phyloP scores from a whole-genome alignment of 2,113 vertebrate genomes.

The Mystacornis crossleyi region DNA sequence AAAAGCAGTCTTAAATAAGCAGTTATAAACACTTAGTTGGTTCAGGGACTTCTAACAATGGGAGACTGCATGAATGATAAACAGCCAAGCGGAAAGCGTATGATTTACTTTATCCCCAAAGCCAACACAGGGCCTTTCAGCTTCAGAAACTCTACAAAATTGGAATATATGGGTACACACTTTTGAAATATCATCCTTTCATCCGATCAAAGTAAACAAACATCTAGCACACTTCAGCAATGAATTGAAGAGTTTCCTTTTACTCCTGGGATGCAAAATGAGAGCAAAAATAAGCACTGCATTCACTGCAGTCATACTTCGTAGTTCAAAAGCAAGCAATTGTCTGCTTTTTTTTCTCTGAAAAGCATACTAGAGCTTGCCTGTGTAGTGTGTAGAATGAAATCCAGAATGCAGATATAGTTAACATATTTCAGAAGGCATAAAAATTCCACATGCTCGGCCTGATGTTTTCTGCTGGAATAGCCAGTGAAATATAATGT shows the following conservation, averaged over 20 bases:
- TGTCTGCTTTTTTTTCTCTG: not conserved
- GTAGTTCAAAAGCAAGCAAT: not conserved
- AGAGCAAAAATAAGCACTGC: not conserved
- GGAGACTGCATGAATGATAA: not conserved
- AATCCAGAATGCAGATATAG: not conserved
- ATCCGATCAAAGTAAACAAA: conserved; percentile 17
- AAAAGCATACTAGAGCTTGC: not conserved
- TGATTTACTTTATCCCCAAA: not conserved
- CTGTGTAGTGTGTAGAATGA: not conserved
- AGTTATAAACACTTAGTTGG: not conserved
- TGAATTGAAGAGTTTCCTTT: conserved; percentile 10
- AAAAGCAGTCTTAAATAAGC: conserved; percentile 12
- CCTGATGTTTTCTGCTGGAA: not conserved
- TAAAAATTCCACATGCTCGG: not conserved
- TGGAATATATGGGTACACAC: not conserved
- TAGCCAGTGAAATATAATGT: not conserved
- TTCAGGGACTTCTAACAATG: not conserved
- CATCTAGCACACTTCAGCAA: not conserved
- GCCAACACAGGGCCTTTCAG: not conserved
- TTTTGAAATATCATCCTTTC: conserved; percentile 17
- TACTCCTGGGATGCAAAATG: not conserved
- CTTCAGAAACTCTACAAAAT: not conserved
- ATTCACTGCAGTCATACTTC: not conserved
- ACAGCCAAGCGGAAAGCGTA: not conserved
- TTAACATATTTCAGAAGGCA: not conserved